A percentile compares a stretch with the other conserved stretches of the same genome.
phyloP scores from a whole-genome alignment of 2,113 vertebrate genomes.

The Indicator indicator region DNA sequence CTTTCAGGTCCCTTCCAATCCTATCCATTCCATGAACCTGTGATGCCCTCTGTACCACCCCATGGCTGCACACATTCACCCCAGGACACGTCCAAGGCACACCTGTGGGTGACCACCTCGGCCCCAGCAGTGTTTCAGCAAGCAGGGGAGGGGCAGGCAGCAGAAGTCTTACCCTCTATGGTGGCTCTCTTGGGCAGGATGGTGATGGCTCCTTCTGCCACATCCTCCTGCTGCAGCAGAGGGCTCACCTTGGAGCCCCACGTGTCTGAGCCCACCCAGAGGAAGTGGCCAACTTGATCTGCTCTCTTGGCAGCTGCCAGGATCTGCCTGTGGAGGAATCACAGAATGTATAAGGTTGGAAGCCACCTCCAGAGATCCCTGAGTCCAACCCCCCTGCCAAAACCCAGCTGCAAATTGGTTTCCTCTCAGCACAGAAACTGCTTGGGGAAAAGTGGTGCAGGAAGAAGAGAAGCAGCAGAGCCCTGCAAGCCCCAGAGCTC shows the following conservation, averaged over 20 bases:
- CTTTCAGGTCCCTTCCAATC: too few species aligned
- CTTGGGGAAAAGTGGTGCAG: not conserved
- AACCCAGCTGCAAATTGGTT: not conserved
- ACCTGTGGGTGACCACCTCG: rapidly evolving
- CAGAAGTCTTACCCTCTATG: conserved; percentile 81
- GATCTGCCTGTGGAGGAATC: conserved; percentile 81
- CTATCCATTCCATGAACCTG: too few species aligned
- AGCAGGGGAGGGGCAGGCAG: not conserved
- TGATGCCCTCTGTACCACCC: not conserved
- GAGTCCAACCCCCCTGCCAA: too few species aligned
- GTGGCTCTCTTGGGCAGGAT: conserved; percentile 93
- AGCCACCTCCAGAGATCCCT: too few species aligned
- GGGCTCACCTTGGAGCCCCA: conserved; percentile 95
- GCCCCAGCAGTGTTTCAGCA: not conserved
- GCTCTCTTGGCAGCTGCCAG: conserved; percentile 92
- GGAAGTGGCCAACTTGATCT: conserved; percentile 90
- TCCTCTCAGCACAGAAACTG: not conserved
- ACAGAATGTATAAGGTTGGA: too few species aligned
- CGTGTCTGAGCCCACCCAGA: conserved; percentile 96
- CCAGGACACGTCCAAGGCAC: rapidly evolving
- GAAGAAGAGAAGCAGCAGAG: not conserved
- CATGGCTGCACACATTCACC: rapidly evolving
- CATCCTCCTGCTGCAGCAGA: conserved; percentile 87
- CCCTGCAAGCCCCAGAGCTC: not conserved
- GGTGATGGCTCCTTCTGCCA: conserved; percentile 91